Evolutionary conservation across 2,797 vertebrate genomes (phyloP).

Genomic region (Hirundo rustica): DNA sequence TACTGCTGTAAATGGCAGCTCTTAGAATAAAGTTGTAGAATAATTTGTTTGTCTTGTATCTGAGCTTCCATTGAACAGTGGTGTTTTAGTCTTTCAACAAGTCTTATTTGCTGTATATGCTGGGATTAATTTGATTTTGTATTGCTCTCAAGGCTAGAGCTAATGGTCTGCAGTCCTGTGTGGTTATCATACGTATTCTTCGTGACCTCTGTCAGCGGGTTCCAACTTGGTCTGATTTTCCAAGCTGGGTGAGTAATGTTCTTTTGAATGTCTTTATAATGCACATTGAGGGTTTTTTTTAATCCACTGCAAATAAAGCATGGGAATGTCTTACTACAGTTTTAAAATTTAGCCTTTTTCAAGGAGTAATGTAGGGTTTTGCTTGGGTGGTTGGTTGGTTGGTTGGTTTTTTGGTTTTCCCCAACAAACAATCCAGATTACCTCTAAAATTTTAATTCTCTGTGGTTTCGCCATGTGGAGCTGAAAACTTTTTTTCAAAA

Average conservation of each 20-base stretch:
- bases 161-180: slow-evolving; percentile 97
- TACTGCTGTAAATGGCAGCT: slow-evolving; percentile 97
- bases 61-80: slow-evolving; percentile 96
- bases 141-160: slow-evolving; percentile 96
- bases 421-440: neutral
- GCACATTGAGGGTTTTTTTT: neutral
- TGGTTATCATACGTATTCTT: slow-evolving; percentile 97
- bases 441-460: neutral
- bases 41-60: slow-evolving; percentile 75
- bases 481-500: neutral
- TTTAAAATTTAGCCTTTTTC: neutral
- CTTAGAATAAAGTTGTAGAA: slow-evolving; percentile 78
- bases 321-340: neutral
- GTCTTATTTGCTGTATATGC: slow-evolving; percentile 62
- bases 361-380: neutral
- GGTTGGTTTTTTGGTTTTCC: neutral
- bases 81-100: slow-evolving; percentile 87
- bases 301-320: neutral
- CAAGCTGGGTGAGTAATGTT: slow-evolving; percentile 90
- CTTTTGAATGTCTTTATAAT: neutral
- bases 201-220: slow-evolving; percentile 95
- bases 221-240: slow-evolving; percentile 95
- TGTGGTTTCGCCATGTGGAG: neutral
- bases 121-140: slow-evolving; percentile 83
- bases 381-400: neutral